phyloP scores from a whole-genome alignment of 2,113 vertebrate species.

The Rhinolophus sinicus region DNA sequence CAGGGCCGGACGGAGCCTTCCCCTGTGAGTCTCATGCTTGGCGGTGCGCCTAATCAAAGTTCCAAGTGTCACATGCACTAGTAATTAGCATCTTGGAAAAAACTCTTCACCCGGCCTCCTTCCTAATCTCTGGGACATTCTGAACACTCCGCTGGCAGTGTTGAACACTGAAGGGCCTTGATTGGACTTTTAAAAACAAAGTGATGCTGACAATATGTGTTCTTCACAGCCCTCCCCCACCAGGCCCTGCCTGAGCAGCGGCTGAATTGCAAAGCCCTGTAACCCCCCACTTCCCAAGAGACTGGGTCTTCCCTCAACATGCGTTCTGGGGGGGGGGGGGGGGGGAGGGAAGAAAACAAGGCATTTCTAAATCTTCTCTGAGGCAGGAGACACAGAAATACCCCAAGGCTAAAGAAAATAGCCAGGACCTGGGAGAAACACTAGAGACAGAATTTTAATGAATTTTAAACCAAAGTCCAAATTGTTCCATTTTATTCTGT shows the following conservation, averaged over 20 bases:
- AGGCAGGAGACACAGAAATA: background rate
- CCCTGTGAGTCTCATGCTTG: background rate
- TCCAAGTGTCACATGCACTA: conserved; percentile 29
- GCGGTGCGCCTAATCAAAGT: background rate
- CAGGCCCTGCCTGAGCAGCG: background rate
- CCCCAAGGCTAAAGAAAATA: background rate
- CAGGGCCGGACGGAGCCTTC: background rate
- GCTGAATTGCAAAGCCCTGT: background rate
- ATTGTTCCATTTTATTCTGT: background rate
- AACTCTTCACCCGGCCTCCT: conserved; percentile 22
- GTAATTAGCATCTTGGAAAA: conserved; percentile 62
- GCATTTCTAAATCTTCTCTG: background rate
- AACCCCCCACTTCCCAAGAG: background rate
- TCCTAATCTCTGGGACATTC: conserved; percentile 47
- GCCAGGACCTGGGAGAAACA: background rate
- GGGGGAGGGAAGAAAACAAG: background rate
- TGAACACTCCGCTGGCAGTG: conserved; percentile 24
- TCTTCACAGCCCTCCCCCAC: background rate
- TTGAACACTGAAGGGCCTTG: background rate
- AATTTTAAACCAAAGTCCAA: conserved; percentile 11
- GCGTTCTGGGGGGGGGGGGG: background rate
- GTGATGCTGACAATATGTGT: background rate
- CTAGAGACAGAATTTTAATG: background rate
- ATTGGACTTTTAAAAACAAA: conserved; percentile 64
- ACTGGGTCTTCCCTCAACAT: background rate